Evolutionary conservation across 2,113 vertebrate species (phyloP).

Genomic region (Caranx ignobilis): DNA sequence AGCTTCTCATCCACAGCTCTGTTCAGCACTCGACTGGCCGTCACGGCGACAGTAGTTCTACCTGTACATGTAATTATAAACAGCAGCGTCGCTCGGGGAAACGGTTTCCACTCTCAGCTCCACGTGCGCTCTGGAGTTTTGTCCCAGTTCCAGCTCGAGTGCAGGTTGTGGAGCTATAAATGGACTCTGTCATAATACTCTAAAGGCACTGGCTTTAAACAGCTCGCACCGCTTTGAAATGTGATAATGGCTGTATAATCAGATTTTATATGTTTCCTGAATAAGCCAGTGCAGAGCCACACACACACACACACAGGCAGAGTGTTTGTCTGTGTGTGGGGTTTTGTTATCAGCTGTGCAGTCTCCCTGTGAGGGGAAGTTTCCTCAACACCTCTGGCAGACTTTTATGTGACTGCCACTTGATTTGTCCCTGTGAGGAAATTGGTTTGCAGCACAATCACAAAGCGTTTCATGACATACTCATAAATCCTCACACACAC

Average conservation of each 20-base stretch:
- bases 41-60: background rate
- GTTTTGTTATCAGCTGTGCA: no score
- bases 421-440: no score
- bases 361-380: no score
- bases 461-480: no score
- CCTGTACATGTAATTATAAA: conserved; percentile 16
- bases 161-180: background rate
- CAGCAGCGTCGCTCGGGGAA: background rate
- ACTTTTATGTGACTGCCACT: no score
- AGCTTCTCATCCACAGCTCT: background rate
- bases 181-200: background rate
- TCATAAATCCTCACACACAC: no score
- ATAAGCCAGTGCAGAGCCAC: background rate
- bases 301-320: no score
- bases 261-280: background rate
- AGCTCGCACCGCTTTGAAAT: background rate
- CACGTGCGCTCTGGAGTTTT: background rate
- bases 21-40: conserved; percentile 2
- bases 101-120: background rate
- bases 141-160: background rate
- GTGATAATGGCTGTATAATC: background rate
- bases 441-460: no score
- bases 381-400: no score
- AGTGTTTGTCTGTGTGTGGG: no score
- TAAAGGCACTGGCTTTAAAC: background rate